These are phyloP conservation scores for Pammene aurita DNA, from an alignment of 2,888 invertebrate species.

Conservation along the genomic window DNA sequence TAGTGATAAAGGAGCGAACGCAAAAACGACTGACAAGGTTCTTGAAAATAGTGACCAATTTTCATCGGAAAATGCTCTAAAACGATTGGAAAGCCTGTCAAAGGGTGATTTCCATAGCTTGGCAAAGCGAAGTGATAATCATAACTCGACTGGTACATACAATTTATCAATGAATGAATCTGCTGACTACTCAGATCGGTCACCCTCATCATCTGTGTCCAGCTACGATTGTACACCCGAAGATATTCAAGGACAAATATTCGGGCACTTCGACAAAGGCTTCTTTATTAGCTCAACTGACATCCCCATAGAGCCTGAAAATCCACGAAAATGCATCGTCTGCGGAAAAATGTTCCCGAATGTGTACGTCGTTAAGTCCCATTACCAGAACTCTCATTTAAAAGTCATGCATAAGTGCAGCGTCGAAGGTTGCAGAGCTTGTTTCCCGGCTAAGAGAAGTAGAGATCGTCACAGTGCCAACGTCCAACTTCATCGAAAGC, in stretches of 20 bases:
- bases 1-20: constrained; percentile 64
- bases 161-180: constrained; percentile 71
- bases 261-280: constrained; percentile 89
- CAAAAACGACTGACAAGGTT: constrained; percentile 54
- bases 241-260: constrained; percentile 85
- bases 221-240: constrained; percentile 83
- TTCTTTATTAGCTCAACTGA: constrained; percentile 89
- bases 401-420: constrained; percentile 98
- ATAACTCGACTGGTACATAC: constrained; percentile 60
- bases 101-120: constrained; percentile 88
- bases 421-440: constrained; percentile 96
- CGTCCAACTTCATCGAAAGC: constrained; percentile 94
- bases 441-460: constrained; percentile 96
- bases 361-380: constrained; percentile 95
- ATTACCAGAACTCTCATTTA: constrained; percentile 97
- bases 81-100: constrained; percentile 90
- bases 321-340: constrained; percentile 94
- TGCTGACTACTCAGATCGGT: constrained; percentile 78
- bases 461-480: constrained; percentile 97
- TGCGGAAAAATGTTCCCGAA: constrained; percentile 97
- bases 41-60: constrained; percentile 56
- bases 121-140: constrained; percentile 62
- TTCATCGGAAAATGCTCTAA: constrained; percentile 86
- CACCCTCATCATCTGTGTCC: constrained; percentile 84
- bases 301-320: constrained; percentile 95